Base-by-base conservation (phyloP, 2,797 vertebrate genomes). In the Sebastes hubbsi region DNA sequence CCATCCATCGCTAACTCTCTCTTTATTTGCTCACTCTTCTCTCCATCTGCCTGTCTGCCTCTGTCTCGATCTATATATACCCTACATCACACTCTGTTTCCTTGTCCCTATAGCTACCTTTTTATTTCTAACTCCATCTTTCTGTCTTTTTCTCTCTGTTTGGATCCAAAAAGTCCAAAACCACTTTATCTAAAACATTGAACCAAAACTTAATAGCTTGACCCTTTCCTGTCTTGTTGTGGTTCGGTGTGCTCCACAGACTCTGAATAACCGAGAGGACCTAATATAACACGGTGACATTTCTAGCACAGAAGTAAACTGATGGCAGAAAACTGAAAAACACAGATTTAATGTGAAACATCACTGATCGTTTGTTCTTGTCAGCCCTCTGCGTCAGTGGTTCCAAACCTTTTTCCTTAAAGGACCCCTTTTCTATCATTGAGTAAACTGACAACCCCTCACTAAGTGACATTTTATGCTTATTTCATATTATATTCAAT, bases 11-110 rank as follows among this genome's bases (percentile, higher is more conserved):
- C 80, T 85, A 85, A 90, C 89, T 75, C 83, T n/a, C 78, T 86
- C 74, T 61, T 46, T 89, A 86, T 93, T 92, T 93, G 87, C 88
- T 80, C 6, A 5, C 87, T 86, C 75, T 46, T 82, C 66, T 68
- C 75, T 90, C 92, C 93, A 91, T 93, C 94, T 92, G 91, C 78
- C 90, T 70, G 82, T 85, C 88, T 85, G 80, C 78, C 75, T 84
- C 72, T 80, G 55, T 76, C 67, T 77, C 82, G 32, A 36, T 77
- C 52, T 65, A 16, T 25, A 18, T 36, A 36, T 58, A 61, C 25
- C 62, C 67, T 76, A 85, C 49, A 82, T 78, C 74, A 80, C 72
- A 1, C 78, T 42, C 56, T 25, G 60, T 82, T 76, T 90, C 72
- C 79, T 75, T 63, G 56, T 85, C 79, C 16, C 61, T 81, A 10